These are phyloP conservation scores for Tipula unca DNA, from an alignment of 2,888 invertebrate genomes.

Conservation along the genomic window DNA sequence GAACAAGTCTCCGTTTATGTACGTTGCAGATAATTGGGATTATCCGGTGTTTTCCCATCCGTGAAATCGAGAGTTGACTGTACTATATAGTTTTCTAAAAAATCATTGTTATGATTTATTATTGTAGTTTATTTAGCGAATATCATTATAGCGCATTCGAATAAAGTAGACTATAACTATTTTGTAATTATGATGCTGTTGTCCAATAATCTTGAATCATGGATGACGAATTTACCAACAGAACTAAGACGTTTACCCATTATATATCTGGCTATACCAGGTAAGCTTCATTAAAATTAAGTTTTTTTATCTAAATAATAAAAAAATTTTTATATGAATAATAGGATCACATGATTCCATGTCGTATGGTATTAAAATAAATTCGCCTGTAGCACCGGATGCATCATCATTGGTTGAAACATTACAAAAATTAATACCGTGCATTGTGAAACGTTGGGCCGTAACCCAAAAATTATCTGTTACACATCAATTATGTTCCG, in stretches of 20 bases:
- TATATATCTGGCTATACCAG: constrained; percentile 67
- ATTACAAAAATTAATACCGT: constrained; percentile 53
- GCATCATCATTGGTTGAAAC: constrained; percentile 53
- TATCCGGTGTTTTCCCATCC: no score
- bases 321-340: constrained; percentile 25
- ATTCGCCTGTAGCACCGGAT: constrained; percentile 65
- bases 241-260: constrained; percentile 52
- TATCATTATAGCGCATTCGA: no score
- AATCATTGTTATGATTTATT: no score
- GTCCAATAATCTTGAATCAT: constrained; percentile 41
- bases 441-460: constrained; percentile 70
- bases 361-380: constrained; percentile 61
- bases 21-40: no score
- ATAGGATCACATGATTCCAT: constrained; percentile 86
- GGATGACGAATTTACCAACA: constrained; percentile 61
- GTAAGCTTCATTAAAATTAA: constrained; percentile 39
- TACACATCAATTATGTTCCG: constrained; percentile 61
- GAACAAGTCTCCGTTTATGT: no score
- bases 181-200: not conserved
- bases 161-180: not conserved
- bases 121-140: no score
- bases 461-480: constrained; percentile 62
- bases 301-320: no score
- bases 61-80: no score
- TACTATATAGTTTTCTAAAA: no score